Conservation (phyloP, 2,797 vertebrate species). For the Scolopax rusticola region DNA sequence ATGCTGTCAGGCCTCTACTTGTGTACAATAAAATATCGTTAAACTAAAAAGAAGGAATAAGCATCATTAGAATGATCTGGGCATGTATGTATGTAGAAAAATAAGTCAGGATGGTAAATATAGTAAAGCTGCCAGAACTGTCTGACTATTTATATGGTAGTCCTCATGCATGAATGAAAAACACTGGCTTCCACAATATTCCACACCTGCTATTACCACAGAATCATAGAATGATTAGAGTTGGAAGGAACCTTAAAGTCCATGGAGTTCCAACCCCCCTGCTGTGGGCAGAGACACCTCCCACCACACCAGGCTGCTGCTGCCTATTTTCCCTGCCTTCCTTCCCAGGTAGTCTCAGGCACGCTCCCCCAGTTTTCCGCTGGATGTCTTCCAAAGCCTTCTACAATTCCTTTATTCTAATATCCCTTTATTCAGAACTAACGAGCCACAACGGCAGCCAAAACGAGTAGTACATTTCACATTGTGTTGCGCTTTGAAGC, state of each 20-base stretch:
- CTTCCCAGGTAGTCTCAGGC: neutral
- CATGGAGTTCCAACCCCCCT: too few relatives aligned
- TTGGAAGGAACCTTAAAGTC: too few relatives aligned
- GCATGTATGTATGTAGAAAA: neutral
- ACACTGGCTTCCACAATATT: neutral
- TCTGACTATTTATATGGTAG: neutral
- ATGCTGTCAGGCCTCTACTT: constrained; percentile 91
- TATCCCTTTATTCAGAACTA: neutral
- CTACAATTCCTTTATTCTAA: neutral
- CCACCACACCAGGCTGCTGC: too few relatives aligned
- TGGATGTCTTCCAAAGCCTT: accelerated
- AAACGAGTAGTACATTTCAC: neutral
- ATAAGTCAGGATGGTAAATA: neutral
- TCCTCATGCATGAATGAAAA: neutral
- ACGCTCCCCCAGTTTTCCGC: neutral
- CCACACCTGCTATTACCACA: neutral
- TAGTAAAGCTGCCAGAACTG: neutral
- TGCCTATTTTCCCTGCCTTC: neutral
- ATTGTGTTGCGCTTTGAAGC: neutral
- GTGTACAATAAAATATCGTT: constrained; percentile 94
- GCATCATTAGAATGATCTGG: neutral
- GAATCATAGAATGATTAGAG: too few relatives aligned
- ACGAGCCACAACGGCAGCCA: neutral
- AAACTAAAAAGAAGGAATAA: constrained; percentile 83
- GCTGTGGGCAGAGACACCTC: too few relatives aligned